phyloP scores from a whole-genome alignment of 2,888 invertebrate genomes.

The Diachrysia chrysitis region DNA sequence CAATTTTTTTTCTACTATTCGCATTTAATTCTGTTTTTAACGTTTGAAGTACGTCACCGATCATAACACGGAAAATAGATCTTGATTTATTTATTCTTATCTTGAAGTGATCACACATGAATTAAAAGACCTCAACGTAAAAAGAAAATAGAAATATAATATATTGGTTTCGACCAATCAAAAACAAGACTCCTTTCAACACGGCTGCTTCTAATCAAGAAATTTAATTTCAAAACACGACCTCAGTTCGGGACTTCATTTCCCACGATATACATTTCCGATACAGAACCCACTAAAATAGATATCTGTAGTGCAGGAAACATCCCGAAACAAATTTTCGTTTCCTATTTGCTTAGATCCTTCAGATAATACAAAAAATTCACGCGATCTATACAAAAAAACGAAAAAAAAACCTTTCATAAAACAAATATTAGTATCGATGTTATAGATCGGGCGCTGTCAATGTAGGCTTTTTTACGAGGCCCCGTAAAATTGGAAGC shows the following conservation, averaged over 20 bases:
- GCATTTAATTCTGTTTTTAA: too few species aligned
- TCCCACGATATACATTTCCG: slow-evolving; percentile 17
- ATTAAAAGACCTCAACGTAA: too few species aligned
- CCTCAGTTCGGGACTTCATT: slow-evolving; percentile 9
- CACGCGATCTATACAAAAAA: slow-evolving; percentile 15
- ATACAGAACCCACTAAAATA: slow-evolving; percentile 13
- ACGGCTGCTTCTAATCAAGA: background rate
- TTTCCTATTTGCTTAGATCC: slow-evolving; percentile 29
- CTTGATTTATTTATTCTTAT: too few species aligned
- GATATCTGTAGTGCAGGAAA: slow-evolving; percentile 16
- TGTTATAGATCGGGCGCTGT: slow-evolving; percentile 70
- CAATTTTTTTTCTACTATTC: too few species aligned
- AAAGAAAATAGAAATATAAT: too few species aligned
- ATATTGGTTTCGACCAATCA: background rate
- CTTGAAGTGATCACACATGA: too few species aligned
- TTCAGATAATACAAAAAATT: slow-evolving; percentile 32
- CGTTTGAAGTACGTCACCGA: too few species aligned
- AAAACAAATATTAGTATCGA: slow-evolving; percentile 78
- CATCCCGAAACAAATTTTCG: slow-evolving; percentile 23
- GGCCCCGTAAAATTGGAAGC: slow-evolving; percentile 63
- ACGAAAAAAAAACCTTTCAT: slow-evolving; percentile 63
- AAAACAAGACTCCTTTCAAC: background rate
- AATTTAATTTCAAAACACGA: slow-evolving; percentile 33
- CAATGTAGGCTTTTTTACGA: slow-evolving; percentile 72
- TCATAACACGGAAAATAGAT: too few species aligned